Conservation (phyloP, 2,888 invertebrate species). For the Galerucella nymphaeae region DNA sequence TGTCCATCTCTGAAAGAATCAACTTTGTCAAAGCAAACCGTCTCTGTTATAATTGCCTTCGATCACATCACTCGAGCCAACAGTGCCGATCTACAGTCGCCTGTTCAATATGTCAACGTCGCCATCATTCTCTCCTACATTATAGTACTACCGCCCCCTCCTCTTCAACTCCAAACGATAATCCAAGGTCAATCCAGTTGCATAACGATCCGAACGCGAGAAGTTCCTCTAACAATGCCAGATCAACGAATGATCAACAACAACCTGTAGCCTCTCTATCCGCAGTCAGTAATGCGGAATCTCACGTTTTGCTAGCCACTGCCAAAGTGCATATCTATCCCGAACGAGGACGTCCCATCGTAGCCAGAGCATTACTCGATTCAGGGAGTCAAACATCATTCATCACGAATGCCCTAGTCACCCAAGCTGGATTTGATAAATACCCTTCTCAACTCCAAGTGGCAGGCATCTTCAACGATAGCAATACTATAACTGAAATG, state of each 20-base stretch:
- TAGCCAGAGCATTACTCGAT: conserved; percentile 5
- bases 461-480: conserved; percentile 1
- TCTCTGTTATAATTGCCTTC: neutral
- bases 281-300: too few species aligned
- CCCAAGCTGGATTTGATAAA: neutral
- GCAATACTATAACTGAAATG: neutral
- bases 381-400: conserved; percentile 1
- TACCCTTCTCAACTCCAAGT: neutral
- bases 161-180: conserved; percentile 1
- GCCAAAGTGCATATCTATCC: too few species aligned
- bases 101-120: conserved; percentile 5
- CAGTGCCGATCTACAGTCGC: conserved; percentile 6
- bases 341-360: neutral
- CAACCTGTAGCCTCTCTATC: neutral
- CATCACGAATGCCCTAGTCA: neutral
- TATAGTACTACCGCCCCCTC: neutral
- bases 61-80: conserved; percentile 2
- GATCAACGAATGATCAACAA: neutral
- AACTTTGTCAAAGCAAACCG: conserved; percentile 7
- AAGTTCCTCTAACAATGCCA: neutral
- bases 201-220: too few species aligned
- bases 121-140: conserved; percentile 8
- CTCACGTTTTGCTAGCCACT: neutral
- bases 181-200: too few species aligned
- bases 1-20: neutral